Base-by-base conservation (phyloP, 2,888 invertebrate genomes). In the Scelioninae gen. 1 region DNA sequence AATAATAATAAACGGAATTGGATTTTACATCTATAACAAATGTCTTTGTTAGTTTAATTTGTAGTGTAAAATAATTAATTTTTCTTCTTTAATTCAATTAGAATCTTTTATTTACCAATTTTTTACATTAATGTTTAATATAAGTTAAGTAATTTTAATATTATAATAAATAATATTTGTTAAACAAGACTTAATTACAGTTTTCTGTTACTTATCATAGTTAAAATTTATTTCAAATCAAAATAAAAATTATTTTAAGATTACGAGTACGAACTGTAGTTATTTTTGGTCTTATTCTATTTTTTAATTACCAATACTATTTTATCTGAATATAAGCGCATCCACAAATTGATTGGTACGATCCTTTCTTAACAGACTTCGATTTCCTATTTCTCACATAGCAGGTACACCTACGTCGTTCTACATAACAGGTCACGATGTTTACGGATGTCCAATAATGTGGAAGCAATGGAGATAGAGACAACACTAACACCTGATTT, bases 391-490 rank as follows among this genome's bases (percentile, higher is more conserved):
- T 69, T 31, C 56, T 51, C 60, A 8, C 45, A 43, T 51, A 51
- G 60, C 68, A 66, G 49, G 58, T 65, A 58, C 58, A 60, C 53
- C 58, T 68, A 68, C 43, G 43, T 72, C 53, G 77, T 69, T 69
- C 77, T 68, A 69, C 69, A 77, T 77, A 69, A 63, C 71, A 78
- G 71, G 63, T 71, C 71, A 78, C 63, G 78, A 71, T 78, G 78
- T 78, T 78, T 78, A 78, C 78, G 78, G 71, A 78, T 78, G 78
- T 78, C 71, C 78, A 78, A 78, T 78, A 78, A 63, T 40, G 69
- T 69, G 78, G 78, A 78, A 78, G 71, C 63, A 63, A 15, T 38
- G 43, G 31, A 78, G 78, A 71, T 78, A 71, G 49, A 71, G 69
- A 69, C 29, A 45, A 56, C 13, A 43, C 63, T 32, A 56, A 63